Percentiles rank a stretch among this genome's conserved stretches.
Conservation (phyloP, 2,888 invertebrate species). For the Dynastes grantii region DNA sequence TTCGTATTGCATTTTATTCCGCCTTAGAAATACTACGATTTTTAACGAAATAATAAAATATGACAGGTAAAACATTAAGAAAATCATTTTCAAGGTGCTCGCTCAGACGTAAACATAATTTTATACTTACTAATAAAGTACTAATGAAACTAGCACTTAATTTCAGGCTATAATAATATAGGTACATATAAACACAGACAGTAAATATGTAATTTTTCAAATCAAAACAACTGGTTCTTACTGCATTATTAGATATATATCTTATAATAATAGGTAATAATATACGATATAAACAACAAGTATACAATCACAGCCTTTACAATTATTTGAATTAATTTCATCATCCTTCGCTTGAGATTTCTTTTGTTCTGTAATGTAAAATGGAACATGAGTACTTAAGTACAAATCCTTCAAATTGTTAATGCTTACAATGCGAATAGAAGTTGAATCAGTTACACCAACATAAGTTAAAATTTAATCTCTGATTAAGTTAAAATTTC, state of each 20-base stretch:
- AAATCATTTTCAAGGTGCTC: too few species aligned
- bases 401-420: not conserved
- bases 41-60: too few species aligned
- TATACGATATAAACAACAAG: conserved; percentile 69
- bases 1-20: too few species aligned
- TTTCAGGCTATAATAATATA: conserved; percentile 7
- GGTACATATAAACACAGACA: not conserved
- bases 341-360: conserved; percentile 61
- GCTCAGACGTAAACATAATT: not conserved
- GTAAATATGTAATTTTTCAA: not conserved
- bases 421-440: not conserved
- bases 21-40: too few species aligned
- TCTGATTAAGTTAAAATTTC: too few species aligned
- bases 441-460: too few species aligned
- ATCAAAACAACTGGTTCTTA: conserved; percentile 29
- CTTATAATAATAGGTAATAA: conserved; percentile 58
- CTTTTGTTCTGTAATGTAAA: conserved; percentile 62
- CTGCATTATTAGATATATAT: conserved; percentile 52
- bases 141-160: not conserved
- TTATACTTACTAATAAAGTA: not conserved
- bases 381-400: not conserved
- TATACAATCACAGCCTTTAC: conserved; percentile 66
- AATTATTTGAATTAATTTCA: conserved; percentile 58
- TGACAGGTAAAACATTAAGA: too few species aligned
- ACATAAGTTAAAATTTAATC: too few species aligned